phyloP scores from a whole-genome alignment of 1,140 invertebrate species.

The Maniola jurtina region DNA sequence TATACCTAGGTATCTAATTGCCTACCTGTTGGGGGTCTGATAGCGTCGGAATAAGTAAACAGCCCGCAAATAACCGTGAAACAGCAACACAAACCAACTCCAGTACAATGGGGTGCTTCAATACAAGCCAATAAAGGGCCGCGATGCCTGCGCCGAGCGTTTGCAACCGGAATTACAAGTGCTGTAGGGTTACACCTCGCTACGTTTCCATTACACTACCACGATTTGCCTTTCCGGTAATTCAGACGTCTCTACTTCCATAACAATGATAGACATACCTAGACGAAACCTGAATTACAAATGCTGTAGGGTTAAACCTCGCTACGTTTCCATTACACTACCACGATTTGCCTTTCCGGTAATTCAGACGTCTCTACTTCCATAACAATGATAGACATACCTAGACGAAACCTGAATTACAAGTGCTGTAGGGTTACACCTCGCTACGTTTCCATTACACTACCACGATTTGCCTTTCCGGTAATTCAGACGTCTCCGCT shows the following conservation, averaged over 20 bases:
- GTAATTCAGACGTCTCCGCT: too few species aligned
- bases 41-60: not conserved
- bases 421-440: conserved; percentile 31
- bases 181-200: conserved; percentile 33
- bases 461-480: conserved; percentile 12
- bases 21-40: not conserved
- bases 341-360: conserved; percentile 11
- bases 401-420: too few species aligned
- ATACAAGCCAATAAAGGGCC: conserved; percentile 34
- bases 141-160: conserved; percentile 27
- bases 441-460: conserved; percentile 25
- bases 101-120: conserved; percentile 13
- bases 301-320: conserved; percentile 35
- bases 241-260: too few species aligned
- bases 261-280: too few species aligned
- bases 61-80: conserved; percentile 4
- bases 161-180: conserved; percentile 42
- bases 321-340: conserved; percentile 26
- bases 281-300: conserved; percentile 29
- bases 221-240: conserved; percentile 9
- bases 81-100: conserved; percentile 1
- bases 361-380: too few species aligned
- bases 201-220: conserved; percentile 26
- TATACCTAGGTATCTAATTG: too few species aligned
- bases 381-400: too few species aligned